A percentile compares a stretch with the other conserved stretches of the same genome.
Evolutionary conservation across 2,888 invertebrate species (phyloP).

Genomic region (Chirona hameri): DNA sequence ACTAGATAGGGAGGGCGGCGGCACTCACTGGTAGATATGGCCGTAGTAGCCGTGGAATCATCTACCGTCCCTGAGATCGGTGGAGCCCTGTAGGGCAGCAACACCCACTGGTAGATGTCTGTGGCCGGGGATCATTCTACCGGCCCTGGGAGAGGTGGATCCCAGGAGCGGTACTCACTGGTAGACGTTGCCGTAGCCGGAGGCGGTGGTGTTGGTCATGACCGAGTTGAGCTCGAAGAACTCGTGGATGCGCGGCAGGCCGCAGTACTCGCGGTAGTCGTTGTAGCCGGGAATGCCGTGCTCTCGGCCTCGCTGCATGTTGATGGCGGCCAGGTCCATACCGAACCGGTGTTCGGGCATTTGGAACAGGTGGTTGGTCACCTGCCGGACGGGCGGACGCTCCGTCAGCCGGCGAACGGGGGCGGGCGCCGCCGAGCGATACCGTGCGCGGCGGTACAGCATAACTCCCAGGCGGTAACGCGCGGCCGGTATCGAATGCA

Average conservation of each 20-base stretch:
- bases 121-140: conserved; percentile 79
- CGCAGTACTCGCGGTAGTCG: conserved; percentile 74
- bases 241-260: conserved; percentile 59
- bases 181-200: conserved; percentile 60
- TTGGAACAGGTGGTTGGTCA: conserved; percentile 45
- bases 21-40: conserved; percentile 54
- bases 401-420: no score
- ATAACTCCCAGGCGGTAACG: no score
- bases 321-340: conserved; percentile 81
- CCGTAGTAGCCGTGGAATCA: conserved; percentile 60
- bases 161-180: conserved; percentile 59
- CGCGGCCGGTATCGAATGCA: no score
- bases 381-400: conserved; percentile 37
- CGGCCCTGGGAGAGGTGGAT: conserved; percentile 82
- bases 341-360: conserved; percentile 54
- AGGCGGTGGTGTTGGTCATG: conserved; percentile 61
- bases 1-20: no score
- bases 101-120: conserved; percentile 51
- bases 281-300: conserved; percentile 80
- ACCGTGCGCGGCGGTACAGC: no score
- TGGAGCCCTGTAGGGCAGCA: no score
- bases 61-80: conserved; percentile 63
- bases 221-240: conserved; percentile 69
- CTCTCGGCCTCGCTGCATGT: conserved; percentile 81
- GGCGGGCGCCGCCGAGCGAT: no score